phyloP scores from a whole-genome alignment of 2,797 vertebrate genomes.

The Gephyroberyx darwinii region DNA sequence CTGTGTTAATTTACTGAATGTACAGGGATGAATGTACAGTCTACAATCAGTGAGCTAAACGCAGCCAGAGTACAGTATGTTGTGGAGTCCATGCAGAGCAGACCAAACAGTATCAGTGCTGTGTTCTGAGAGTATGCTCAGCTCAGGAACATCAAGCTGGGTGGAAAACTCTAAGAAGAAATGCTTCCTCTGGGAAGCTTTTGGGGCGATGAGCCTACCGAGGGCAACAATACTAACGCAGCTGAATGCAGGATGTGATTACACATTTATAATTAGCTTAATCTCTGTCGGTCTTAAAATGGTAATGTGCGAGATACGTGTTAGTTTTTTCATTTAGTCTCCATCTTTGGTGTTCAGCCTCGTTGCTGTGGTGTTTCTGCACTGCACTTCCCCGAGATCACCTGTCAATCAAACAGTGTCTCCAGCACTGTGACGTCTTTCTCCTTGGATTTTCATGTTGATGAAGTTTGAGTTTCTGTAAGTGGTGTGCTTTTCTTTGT shows the following conservation, averaged over 20 bases:
- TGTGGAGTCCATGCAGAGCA: conserved; percentile 55
- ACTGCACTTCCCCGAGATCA: too few species aligned
- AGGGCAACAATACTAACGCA: conserved; percentile 2
- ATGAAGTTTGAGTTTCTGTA: too few species aligned
- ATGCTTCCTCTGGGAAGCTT: conserved; percentile 41
- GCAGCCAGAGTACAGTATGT: conserved; percentile 51
- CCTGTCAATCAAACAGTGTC: too few species aligned
- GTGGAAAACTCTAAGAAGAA: conserved; percentile 41
- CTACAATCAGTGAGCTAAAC: conserved; percentile 64
- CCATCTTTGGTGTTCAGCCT: too few species aligned
- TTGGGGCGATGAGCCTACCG: neutral
- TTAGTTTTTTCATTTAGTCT: neutral
- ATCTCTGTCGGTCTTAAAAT: neutral
- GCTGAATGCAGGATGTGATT: conserved; percentile 23
- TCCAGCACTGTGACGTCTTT: too few species aligned
- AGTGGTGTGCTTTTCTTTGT: too few species aligned
- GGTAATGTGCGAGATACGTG: neutral
- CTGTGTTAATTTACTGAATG: conserved; percentile 52
- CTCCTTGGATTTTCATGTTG: too few species aligned
- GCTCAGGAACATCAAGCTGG: conserved; percentile 33
- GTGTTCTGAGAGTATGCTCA: conserved; percentile 48
- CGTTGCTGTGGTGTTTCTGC: too few species aligned
- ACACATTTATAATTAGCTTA: conserved; percentile 6
- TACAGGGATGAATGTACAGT: conserved; percentile 33
- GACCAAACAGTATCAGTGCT: conserved; percentile 57